Conservation (phyloP, 1,140 invertebrate species). For the Mercenaria mercenaria region DNA sequence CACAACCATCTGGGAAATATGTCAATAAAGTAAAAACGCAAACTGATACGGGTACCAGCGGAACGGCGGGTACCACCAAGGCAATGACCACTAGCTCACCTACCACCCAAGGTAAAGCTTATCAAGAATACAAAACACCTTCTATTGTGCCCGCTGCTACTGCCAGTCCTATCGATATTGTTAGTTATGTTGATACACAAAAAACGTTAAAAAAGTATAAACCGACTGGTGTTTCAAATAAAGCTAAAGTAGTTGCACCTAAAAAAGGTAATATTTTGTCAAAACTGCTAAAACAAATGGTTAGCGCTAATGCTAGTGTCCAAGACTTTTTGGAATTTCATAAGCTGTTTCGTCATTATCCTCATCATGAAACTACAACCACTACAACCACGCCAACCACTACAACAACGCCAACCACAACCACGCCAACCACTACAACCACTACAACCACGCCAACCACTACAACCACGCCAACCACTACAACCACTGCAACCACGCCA, state of each 20-base stretch:
- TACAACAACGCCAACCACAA: background rate
- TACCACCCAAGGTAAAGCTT: background rate
- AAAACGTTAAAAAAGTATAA: background rate
- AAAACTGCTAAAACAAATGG: background rate
- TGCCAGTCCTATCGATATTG: background rate
- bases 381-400: background rate
- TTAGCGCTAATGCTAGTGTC: slow-evolving; percentile 1
- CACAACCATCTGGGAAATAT: background rate
- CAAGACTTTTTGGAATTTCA: slow-evolving; percentile 19
- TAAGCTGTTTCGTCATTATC: background rate
- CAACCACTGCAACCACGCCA: too few species aligned
- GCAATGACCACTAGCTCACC: background rate
- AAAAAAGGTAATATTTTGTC: background rate
- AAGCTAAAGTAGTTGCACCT: background rate
- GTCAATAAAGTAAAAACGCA: background rate
- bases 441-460: background rate
- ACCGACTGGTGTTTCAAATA: background rate
- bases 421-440: background rate
- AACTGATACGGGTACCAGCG: background rate
- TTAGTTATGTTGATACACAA: background rate
- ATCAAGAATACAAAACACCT: background rate
- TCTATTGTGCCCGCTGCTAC: background rate
- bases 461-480: background rate
- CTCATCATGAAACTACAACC: background rate
- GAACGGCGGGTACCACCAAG: background rate